Evolutionary conservation across 2,113 vertebrate species (phyloP), one percentile per base, ranked within the genome.

Genomic region (Lathamus discolor): DNA sequence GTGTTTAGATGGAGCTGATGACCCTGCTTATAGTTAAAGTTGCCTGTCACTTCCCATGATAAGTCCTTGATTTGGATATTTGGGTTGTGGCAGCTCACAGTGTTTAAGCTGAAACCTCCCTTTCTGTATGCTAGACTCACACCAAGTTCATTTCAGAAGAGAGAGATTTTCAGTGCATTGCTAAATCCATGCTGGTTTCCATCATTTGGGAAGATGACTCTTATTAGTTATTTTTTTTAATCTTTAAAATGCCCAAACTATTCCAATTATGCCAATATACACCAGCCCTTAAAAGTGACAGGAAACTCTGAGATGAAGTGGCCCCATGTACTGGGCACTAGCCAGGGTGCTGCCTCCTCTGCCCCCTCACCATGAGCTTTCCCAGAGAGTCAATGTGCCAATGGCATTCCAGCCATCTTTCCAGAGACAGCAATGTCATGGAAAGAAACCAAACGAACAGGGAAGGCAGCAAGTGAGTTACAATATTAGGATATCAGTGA

Each of bases 21-120:
- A 90, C 85, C 95, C 82, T 1, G 0, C 46, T 43, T 83, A 63
- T n/a, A 78, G 83, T 73, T 52, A 74, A 84, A 46, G 76, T 44
- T 88, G 69, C 69, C 49, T 78, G 88, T 81, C 64, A 55, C 46
- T 94, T 97, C 93, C 92, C 76, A 66, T 77, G 79, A 88, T 86
- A 91, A 88, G 79, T 80, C 55, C 55, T 35, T 37, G 13, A 22
- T 49, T 78, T 59, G 54, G 48, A 84, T 88, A 52, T 75, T 88
- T 49, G 62, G 62, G 44, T 44, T 86, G 57, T 52, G 73, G 55
- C 43, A 86, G 13, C 18, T 59, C 7, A 0, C 25, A 17, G 41
- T 31, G 29, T 88, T 73, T 72, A 54, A 76, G n/a, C 25, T 81
- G 59, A 80, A 88, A 59, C 28, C 25, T 91, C 62, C 66, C 24